phyloP scores from a whole-genome alignment of 2,113 vertebrate genomes.

The Otus sunia region DNA sequence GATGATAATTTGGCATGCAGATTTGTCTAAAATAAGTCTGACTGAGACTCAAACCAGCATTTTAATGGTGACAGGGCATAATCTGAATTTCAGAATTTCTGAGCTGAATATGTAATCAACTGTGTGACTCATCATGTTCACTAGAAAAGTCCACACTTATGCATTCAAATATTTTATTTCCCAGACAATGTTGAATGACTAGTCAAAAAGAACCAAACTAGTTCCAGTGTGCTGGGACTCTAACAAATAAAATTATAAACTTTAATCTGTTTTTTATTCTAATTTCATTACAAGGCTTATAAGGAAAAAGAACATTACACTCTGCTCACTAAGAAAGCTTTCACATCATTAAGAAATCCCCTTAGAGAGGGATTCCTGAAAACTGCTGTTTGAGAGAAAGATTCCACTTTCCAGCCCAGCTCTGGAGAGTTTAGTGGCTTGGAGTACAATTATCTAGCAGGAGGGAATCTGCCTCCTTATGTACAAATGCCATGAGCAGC shows the following conservation, averaged over 20 bases:
- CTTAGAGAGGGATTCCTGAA: constrained; percentile 4
- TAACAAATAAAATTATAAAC: not conserved
- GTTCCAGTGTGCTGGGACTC: not conserved
- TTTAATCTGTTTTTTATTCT: not conserved
- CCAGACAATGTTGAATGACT: not conserved
- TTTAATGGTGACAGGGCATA: not conserved
- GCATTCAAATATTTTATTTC: not conserved
- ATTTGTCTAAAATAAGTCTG: not conserved
- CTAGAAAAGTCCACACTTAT: not conserved
- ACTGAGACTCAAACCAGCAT: not conserved
- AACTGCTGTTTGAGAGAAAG: not conserved
- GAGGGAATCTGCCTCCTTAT: not conserved
- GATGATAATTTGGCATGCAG: not conserved
- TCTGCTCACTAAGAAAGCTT: not conserved
- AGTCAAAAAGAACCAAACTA: not conserved
- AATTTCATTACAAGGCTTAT: not conserved
- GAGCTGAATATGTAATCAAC: not conserved
- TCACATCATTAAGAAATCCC: not conserved
- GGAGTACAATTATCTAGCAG: not conserved
- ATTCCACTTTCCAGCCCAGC: not conserved
- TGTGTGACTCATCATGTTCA: not conserved
- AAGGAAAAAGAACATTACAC: not conserved
- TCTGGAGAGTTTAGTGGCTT: not conserved
- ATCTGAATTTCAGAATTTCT: not conserved
- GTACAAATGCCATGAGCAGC: not conserved